Evolutionary conservation across 2,888 invertebrate genomes (phyloP), one percentile per base, ranked within the genome.

Genomic region (Arrhopalites spinosus): DNA sequence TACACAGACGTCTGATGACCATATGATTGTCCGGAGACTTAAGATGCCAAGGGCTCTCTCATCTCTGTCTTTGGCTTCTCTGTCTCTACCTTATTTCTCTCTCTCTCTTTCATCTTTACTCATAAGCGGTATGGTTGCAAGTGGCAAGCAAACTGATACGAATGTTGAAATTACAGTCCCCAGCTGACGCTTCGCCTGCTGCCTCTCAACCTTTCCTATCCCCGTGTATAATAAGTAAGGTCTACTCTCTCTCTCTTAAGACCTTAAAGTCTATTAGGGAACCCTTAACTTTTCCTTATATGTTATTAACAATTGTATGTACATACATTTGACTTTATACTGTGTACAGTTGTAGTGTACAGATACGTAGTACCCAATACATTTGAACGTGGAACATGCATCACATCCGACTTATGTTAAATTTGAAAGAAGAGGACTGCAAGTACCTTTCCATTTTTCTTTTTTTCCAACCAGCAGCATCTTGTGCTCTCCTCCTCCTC

Each of bases 101-200:
- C 15, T 61, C 5, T 63, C 25, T 61, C 3, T 27, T 3, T 27
- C 23, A 7, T 20, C 23, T 2, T 59, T 2, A 3, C 3, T 59
- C 59, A 53, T 23, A 25, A 47, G 68, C 59, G 69, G 66, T 74
- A 74, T 72, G 77, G 74, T 67, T 73, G 73, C 76, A 76, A 78
- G 74, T 74, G 74, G 74, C 30, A 70, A 67, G 68, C 69, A 59
- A 73, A 78, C 50, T 43, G 69, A 70, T 56, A 70, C 70, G 30
- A 30, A 70, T 78, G 68, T 59, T 66, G 27, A 76, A 67, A 71
- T 77, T 73, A 78, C 79, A 79, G 76, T 77, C 50, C 70, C 79
- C 81, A 81, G 81, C 80, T 81, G 81, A 81, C 81, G 81, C 80
- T 73, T 56, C 59, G 53, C 72, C 74, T 75, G 71, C 71, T 71